Base-by-base conservation (phyloP, 2,797 vertebrate species). In the Cuniculus paca region DNA sequence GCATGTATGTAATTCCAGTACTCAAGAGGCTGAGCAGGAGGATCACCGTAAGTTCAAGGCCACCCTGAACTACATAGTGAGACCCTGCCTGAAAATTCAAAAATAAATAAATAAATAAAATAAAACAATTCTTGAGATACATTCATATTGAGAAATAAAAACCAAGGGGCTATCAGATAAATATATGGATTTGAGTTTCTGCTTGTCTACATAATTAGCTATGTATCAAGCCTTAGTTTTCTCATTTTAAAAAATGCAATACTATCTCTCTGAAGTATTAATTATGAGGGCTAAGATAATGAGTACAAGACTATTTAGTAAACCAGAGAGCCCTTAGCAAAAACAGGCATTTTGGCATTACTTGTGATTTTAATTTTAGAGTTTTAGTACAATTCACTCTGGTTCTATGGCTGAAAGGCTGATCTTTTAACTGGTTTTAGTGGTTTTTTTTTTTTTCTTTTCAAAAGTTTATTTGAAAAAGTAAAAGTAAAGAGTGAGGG, bases 71-170 rank as follows among this genome's bases (percentile, higher is more conserved):
- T 75, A 48, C 26, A 48, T 17, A 75, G 70, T 5, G 12, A 45
- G 24, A 28, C 42, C 72, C 42, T 75, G 26, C 13, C 26, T 75
- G 42, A 45, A 31, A 75, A 75, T 31, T 16, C 26, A 45, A 74
- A 74, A 74, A 7, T 42, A 74, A 45, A 28, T 74, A 45, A 72
- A 72, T 36, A 68, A 10, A 36, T 36, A 10, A 70, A 70, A 26
- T 39, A 16, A 19, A 68, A 36, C 28, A 74, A 74, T 75, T 75
- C 52, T 75, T 70, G 58, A 84, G 54, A 56, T 42, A 88, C 42
- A 20, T 52, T 93, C 60, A 74, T 61, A 88, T 11, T 61, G 39
- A 95, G 31, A 36, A 68, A 94, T 56, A 93, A 89, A 93, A 96
- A 70, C 5, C 2, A 84, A 8, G 9, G 5, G 17, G 42, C 42